Percentiles rank a stretch among this genome's conserved stretches.
Conservation (phyloP, 2,113 vertebrate genomes). For the Ictalurus furcatus region DNA sequence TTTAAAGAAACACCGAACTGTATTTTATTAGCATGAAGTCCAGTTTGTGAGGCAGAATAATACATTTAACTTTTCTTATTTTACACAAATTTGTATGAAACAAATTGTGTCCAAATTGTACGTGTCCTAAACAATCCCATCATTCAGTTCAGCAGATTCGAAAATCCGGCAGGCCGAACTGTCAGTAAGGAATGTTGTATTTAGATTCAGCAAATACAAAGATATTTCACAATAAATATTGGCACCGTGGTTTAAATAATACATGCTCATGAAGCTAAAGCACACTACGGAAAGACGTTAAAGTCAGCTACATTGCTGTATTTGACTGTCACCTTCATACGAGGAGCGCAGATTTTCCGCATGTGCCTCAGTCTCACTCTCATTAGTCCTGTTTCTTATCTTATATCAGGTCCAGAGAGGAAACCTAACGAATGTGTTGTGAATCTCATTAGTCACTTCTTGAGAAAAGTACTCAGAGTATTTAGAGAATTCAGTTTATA, state of each 20-base stretch:
- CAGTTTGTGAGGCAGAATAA: not conserved
- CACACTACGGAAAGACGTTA: not conserved
- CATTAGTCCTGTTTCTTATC: not conserved
- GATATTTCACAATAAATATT: not conserved
- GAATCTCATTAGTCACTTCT: not conserved
- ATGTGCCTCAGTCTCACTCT: not conserved
- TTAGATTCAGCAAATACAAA: not conserved
- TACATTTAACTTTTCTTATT: not conserved
- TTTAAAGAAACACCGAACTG: not conserved
- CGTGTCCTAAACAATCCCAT: not conserved
- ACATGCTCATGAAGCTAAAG: not conserved
- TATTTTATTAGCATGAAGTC: not conserved
- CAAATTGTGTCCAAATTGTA: no score
- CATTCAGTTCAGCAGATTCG: not conserved
- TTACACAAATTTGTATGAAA: not conserved
- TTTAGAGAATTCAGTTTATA: conserved; percentile 5
- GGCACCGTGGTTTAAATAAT: not conserved
- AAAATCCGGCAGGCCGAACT: not conserved
- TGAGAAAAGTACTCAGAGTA: not conserved
- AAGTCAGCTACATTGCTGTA: not conserved
- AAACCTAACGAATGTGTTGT: not conserved
- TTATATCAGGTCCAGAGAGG: not conserved
- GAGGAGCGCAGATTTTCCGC: not conserved
- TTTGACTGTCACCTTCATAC: not conserved
- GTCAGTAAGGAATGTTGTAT: not conserved